phyloP scores from a whole-genome alignment of 1,140 invertebrate genomes.

The Hydropsyche tenuis region DNA sequence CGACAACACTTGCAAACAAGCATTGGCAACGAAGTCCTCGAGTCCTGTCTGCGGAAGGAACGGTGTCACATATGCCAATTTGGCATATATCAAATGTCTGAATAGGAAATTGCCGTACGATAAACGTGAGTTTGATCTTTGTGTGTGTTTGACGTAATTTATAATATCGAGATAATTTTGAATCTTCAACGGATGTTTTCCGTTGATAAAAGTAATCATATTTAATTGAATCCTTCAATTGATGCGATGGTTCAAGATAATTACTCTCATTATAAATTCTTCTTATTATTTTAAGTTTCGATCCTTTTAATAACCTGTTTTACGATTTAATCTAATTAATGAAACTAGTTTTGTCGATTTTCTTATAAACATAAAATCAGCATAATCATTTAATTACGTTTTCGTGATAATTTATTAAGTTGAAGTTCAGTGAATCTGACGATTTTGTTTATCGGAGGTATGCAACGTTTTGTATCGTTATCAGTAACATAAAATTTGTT shows the following conservation, averaged over 20 bases:
- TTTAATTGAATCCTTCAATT: too few relatives aligned
- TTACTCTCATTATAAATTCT: too few relatives aligned
- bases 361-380: too few relatives aligned
- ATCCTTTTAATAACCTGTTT: neutral
- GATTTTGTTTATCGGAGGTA: too few relatives aligned
- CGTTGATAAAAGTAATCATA: neutral
- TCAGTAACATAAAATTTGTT: too few relatives aligned
- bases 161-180: too few relatives aligned
- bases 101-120: constrained; percentile 45
- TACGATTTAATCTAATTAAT: neutral
- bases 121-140: constrained; percentile 44
- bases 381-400: too few relatives aligned
- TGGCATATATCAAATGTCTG: constrained; percentile 50
- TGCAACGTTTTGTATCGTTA: too few relatives aligned
- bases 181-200: neutral
- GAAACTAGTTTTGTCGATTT: neutral
- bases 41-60: constrained; percentile 50
- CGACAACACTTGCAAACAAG: constrained; percentile 23
- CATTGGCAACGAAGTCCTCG: constrained; percentile 15
- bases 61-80: constrained; percentile 51
- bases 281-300: neutral
- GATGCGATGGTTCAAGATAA: too few relatives aligned
- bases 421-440: too few relatives aligned
- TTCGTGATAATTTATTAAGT: too few relatives aligned
- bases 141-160: constrained; percentile 19